Evolutionary conservation across 2,113 vertebrate genomes (phyloP).

Genomic region (Dasyprocta punctata): DNA sequence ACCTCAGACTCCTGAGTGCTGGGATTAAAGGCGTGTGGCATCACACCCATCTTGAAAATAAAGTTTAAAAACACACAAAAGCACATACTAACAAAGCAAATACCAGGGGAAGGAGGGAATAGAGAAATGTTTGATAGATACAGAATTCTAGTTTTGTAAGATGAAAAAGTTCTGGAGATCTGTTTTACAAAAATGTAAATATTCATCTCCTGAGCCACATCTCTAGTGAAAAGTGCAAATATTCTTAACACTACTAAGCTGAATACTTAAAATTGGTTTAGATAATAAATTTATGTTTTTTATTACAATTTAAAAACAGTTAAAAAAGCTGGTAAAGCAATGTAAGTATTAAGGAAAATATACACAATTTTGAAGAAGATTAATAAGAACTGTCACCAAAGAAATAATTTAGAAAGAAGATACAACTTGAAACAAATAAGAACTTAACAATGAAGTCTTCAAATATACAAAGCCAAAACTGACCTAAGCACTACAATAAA

Average conservation of each 20-base stretch:
- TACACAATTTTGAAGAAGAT: background rate
- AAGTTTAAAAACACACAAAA: background rate
- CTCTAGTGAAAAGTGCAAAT: background rate
- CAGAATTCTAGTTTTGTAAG: background rate
- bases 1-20: too few relatives aligned
- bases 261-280: background rate
- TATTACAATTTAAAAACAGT: constrained; percentile 19
- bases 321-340: background rate
- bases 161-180: background rate
- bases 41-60: too few relatives aligned
- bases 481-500: background rate
- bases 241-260: background rate
- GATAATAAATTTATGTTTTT: background rate
- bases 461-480: background rate
- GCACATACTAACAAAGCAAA: background rate
- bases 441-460: background rate
- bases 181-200: background rate
- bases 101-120: background rate
- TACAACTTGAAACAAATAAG: constrained; percentile 13
- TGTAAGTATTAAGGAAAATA: background rate
- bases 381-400: background rate
- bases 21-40: too few relatives aligned
- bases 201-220: background rate
- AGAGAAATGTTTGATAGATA: background rate
- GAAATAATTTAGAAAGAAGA: background rate